phyloP scores from a whole-genome alignment of 23 tunicate genomes.

The Trididemnum clinides region DNA sequence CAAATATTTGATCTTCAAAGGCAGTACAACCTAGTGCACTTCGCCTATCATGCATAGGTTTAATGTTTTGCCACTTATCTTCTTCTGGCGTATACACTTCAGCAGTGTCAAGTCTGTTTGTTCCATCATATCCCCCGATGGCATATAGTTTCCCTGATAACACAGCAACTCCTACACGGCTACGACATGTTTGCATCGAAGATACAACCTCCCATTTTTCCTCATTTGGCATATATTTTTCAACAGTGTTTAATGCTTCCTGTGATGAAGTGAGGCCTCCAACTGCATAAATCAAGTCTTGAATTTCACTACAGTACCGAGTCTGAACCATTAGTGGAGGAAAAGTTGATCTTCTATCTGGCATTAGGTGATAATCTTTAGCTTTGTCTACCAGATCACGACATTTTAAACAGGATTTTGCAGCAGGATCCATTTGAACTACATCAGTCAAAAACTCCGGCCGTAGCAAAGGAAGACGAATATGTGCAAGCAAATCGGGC shows the following conservation, averaged over 20 bases:
- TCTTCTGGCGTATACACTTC: conserved; percentile 73
- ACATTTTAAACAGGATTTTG: conserved; percentile 75
- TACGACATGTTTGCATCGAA: conserved; percentile 72
- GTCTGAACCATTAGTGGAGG: conserved; percentile 78
- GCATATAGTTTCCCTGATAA: conserved; percentile 82
- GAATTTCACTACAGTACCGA: conserved; percentile 79
- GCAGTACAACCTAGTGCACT: conserved; percentile 89
- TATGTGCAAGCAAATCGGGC: conserved; percentile 72
- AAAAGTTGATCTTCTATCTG: conserved; percentile 72
- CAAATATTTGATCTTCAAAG: conserved; percentile 71
- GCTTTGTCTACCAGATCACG: conserved; percentile 89
- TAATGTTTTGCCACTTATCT: conserved; percentile 64
- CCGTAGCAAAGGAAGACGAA: conserved; percentile 69
- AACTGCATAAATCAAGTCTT: conserved; percentile 77
- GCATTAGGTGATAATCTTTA: conserved; percentile 91
- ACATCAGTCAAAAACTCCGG: conserved; percentile 87
- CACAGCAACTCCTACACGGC: conserved; percentile 91
- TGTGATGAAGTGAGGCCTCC: conserved; percentile 82
- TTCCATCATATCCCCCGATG: conserved; percentile 88
- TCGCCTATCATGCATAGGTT: conserved; percentile 60
- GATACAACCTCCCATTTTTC: conserved; percentile 68
- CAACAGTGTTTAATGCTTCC: conserved; percentile 85
- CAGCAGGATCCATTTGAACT: conserved; percentile 76
- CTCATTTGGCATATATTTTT: conserved; percentile 59
- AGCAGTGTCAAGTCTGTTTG: conserved; percentile 66